phyloP scores from a whole-genome alignment of 2,888 invertebrate species.

The Fabriciana adippe region DNA sequence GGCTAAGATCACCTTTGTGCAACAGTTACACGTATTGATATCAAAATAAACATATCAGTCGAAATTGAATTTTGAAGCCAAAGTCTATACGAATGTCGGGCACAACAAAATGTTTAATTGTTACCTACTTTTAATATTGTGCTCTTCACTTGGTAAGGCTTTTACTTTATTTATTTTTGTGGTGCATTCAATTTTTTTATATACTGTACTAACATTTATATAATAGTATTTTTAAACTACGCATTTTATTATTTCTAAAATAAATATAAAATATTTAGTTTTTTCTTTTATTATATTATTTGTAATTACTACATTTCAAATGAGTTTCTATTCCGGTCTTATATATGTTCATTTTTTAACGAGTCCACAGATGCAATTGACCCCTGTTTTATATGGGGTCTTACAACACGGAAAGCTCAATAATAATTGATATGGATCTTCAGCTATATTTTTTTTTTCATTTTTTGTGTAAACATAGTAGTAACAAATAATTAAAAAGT shows the following conservation, averaged over 20 bases:
- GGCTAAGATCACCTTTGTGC: conserved; percentile 30
- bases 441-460: too few relatives aligned
- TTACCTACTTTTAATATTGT: conserved; percentile 29
- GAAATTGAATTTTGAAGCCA: neutral
- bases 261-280: too few relatives aligned
- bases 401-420: too few relatives aligned
- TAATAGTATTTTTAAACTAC: neutral
- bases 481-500: too few relatives aligned
- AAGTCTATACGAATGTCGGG: conserved; percentile 22
- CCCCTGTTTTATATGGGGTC: too few relatives aligned
- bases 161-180: neutral
- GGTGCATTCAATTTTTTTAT: neutral
- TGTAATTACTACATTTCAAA: too few relatives aligned
- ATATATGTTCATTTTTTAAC: too few relatives aligned
- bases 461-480: too few relatives aligned
- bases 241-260: neutral
- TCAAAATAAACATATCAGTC: conserved; percentile 24
- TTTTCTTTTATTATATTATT: too few relatives aligned
- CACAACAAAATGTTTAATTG: conserved; percentile 25
- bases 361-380: too few relatives aligned
- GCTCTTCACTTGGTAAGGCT: conserved; percentile 31
- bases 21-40: conserved; percentile 20
- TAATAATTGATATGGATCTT: too few relatives aligned
- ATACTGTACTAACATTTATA: neutral
- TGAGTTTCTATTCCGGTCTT: too few relatives aligned